Conservation (phyloP, 2,797 vertebrate species). For the Pangasius larnaudii region DNA sequence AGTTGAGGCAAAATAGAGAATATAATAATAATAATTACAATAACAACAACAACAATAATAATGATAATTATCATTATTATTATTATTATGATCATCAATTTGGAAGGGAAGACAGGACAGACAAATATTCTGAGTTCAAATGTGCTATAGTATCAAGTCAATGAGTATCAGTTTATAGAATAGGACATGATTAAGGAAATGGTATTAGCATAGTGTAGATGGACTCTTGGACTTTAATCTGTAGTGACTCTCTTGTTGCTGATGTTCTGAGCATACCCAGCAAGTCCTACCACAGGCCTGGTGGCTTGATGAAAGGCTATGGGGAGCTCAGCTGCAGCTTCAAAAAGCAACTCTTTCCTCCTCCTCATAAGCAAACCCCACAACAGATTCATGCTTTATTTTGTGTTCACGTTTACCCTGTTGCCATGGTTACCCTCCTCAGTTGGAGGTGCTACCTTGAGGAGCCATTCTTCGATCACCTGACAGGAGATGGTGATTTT, state of each 20-base stretch:
- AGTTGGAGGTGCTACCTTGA: constrained; percentile 75
- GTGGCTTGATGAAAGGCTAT: constrained; percentile 59
- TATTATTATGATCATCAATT: background rate
- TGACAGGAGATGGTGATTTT: constrained; percentile 69
- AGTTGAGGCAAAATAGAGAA: background rate
- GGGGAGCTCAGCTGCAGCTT: constrained; percentile 44
- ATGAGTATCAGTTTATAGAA: background rate
- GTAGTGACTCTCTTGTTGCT: constrained; percentile 1
- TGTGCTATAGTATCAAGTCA: background rate
- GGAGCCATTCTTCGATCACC: constrained; percentile 78
- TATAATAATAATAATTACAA: background rate
- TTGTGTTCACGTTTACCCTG: constrained; percentile 77
- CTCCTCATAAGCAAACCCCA: constrained; percentile 47
- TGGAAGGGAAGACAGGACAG: background rate
- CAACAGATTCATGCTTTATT: constrained; percentile 75
- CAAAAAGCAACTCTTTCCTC: constrained; percentile 40
- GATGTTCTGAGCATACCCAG: constrained; percentile 29
- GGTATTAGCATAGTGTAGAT: background rate
- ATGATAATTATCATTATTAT: background rate
- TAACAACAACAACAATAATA: background rate
- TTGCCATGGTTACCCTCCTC: constrained; percentile 73
- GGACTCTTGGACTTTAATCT: background rate
- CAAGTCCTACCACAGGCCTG: constrained; percentile 24
- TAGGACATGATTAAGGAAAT: background rate
- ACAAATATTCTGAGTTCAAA: background rate